Conservation (phyloP, 1,140 invertebrate genomes). For the Cydia amplana region DNA sequence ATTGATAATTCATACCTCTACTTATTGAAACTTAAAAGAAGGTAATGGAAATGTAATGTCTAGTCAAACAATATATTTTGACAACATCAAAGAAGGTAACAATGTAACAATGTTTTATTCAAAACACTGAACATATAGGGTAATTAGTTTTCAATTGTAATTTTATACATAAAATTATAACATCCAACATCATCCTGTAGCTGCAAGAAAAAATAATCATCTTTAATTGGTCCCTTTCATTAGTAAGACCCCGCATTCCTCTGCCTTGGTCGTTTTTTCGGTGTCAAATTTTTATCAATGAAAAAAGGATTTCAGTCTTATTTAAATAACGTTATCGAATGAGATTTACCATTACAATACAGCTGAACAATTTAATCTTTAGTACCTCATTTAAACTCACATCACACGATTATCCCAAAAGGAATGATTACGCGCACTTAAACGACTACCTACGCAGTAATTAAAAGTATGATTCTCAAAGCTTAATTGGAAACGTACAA, state of each 20-base stretch:
- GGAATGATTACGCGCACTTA: slow-evolving; percentile 14
- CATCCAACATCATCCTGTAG: slow-evolving; percentile 59
- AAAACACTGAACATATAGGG: too few species aligned
- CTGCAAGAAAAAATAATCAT: slow-evolving; percentile 75
- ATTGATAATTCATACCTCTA: too few species aligned
- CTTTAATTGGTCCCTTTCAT: slow-evolving; percentile 79
- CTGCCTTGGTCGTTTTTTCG: slow-evolving; percentile 67
- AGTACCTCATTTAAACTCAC: slow-evolving; percentile 25
- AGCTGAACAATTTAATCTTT: slow-evolving; percentile 31
- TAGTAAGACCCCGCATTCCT: slow-evolving; percentile 75
- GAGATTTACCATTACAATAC: slow-evolving; percentile 19
- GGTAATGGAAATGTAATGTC: too few species aligned
- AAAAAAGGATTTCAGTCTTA: slow-evolving; percentile 77
- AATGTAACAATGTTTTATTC: too few species aligned
- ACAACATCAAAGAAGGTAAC: too few species aligned
- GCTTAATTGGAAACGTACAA: slow-evolving; percentile 27
- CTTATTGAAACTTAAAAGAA: too few species aligned
- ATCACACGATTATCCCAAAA: not conserved
- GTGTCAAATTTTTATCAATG: slow-evolving; percentile 79
- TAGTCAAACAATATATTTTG: too few species aligned
- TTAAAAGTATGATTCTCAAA: slow-evolving; percentile 28
- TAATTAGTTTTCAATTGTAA: too few species aligned
- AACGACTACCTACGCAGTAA: slow-evolving; percentile 22
- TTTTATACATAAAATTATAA: slow-evolving; percentile 32
- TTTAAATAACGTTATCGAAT: slow-evolving; percentile 73